Base-by-base conservation (phyloP, 2,888 invertebrate genomes). In the Cheilosia vernalis region DNA sequence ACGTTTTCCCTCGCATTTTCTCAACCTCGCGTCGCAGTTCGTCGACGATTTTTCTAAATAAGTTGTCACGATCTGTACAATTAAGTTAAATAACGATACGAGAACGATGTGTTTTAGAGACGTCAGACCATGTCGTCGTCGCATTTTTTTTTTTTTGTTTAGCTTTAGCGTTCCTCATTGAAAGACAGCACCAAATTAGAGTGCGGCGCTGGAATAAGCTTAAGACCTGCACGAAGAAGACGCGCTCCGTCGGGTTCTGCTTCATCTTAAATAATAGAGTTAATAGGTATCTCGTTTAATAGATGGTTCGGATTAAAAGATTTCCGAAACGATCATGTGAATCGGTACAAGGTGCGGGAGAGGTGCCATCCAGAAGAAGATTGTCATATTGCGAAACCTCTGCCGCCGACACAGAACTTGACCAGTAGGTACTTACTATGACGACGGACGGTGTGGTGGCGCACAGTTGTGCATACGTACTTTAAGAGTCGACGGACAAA, bases 51-150 rank as follows among this genome's bases (percentile, higher is more conserved):
- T 82, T 78, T 66, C 78, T 73, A 77, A 84, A 87, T 84, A 83
- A 84, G 87, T 87, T 87, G 87, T 87, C 87, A 87, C 87, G 87
- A 87, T 74, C 83, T 76, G 70, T 76, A 83, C 87, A 87, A 87
- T 87, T 87, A 87, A 78, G 79, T 83, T 87, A 83, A 83, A 78
- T 82, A 86, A 78, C 69, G 77, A 78, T 82, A 82, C 81, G 81
- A 85, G 81, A 85, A 85, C 81, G 81, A 85, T 85, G 80, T 81
- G 81, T 85, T 85, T 77, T 44, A 60, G 77, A 85, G 77, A 85
- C 81, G 76, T 85, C 81, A 81, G 61, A 77, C 44, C 70, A 81
- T 77, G 80, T 84, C 83, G 80, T 60, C 69, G 74, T 42, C 30
- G 42, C 15, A 53, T 9, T 2, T 30, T 30, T 9, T 30, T 9